These are phyloP conservation scores for Saguinus imperator DNA, from an alignment of 2,113 vertebrate genomes.

Conservation along the genomic window DNA sequence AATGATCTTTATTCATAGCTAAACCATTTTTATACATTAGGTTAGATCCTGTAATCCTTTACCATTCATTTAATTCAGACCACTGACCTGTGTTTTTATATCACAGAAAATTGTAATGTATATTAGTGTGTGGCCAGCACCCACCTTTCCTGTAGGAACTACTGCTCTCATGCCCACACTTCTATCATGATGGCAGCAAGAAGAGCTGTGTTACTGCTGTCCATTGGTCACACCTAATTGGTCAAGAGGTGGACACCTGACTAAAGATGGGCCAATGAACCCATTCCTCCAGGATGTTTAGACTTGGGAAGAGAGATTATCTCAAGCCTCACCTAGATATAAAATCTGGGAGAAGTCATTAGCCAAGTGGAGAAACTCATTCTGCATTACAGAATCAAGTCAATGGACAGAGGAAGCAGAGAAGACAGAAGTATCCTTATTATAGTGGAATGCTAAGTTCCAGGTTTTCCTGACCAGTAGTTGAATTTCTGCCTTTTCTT, in stretches of 20 bases:
- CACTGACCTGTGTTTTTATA: slow-evolving; percentile 4
- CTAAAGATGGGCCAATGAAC: not conserved
- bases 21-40: slow-evolving; percentile 35
- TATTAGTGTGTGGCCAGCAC: not conserved
- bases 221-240: not conserved
- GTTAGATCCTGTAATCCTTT: not conserved
- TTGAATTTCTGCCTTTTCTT: slow-evolving; percentile 32
- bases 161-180: not conserved
- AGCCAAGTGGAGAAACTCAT: not conserved
- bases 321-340: not conserved
- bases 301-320: slow-evolving; percentile 2
- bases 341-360: not conserved
- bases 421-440: not conserved
- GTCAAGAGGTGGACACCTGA: not conserved
- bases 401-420: not conserved
- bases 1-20: slow-evolving; percentile 18
- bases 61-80: slow-evolving; percentile 3
- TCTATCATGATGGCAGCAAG: not conserved
- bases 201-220: not conserved
- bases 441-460: not conserved
- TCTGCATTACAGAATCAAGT: slow-evolving; percentile 9
- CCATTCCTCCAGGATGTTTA: not conserved
- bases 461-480: not conserved
- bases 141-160: not conserved
- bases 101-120: not conserved